Conservation (phyloP, 2,113 vertebrate species). For the Notarius quadriscutis region DNA sequence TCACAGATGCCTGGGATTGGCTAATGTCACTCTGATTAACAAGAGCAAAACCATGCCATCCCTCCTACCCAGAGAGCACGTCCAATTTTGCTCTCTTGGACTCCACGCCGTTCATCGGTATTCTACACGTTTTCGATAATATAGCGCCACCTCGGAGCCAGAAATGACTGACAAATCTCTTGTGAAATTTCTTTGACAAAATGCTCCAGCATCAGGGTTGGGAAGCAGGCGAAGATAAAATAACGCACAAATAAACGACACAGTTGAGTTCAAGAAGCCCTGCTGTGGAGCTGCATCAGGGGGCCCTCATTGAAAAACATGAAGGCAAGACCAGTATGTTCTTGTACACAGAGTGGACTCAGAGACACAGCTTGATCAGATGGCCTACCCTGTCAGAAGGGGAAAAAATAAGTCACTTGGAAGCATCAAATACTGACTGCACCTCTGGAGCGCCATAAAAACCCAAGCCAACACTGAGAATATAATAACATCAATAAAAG, state of each 20-base stretch:
- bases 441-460: neutral
- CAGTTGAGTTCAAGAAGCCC: neutral
- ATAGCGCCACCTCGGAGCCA: neutral
- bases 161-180: neutral
- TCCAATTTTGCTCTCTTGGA: neutral
- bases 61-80: neutral
- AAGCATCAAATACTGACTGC: neutral
- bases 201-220: neutral
- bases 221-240: neutral
- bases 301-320: neutral
- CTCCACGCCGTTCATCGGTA: neutral
- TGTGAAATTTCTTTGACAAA: constrained; percentile 1
- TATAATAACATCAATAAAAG: neutral
- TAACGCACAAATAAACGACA: neutral
- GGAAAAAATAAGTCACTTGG: constrained; percentile 1
- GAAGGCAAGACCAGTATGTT: neutral
- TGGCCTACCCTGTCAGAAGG: neutral
- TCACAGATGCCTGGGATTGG: neutral
- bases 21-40: neutral
- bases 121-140: neutral
- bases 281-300: neutral
- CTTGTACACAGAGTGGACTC: neutral
- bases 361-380: neutral
- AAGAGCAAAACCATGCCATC: neutral
- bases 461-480: neutral